Evolutionary conservation across 2,797 vertebrate species (phyloP), one percentile per base, ranked within the genome.

Genomic region (Echiichthys vipera): DNA sequence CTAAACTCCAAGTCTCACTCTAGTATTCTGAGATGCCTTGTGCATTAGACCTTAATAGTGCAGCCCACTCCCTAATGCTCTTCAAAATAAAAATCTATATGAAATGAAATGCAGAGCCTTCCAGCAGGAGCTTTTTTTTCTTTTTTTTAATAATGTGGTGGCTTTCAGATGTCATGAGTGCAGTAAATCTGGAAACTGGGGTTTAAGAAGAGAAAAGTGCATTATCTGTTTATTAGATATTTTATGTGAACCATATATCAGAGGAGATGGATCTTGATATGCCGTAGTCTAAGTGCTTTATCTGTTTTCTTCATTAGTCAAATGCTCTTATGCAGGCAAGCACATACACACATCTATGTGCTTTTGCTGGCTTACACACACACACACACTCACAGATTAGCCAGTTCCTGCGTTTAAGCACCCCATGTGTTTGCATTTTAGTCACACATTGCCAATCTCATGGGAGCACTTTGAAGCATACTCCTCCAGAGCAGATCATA

Each of bases 401-500:
- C 86, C 50, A 89, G 91, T 93, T 94, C 89, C 92, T 92, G 93
- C 78, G 9, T 93, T 93, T 90, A 92, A 91, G 87, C 84, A 74
- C 85, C 90, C 89, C 94, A 95, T 94, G 91, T 95, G 95, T 94
- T 95, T 93, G 92, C 83, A 74, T 94, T 95, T 95, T 93, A 94
- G 91, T 92, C 93, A 90, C 94, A 94, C 93, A 89, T 93, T 93
- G 88, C 78, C 78, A 80, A 85, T 94, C 94, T 92, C 93, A 65
- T 47, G 92, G 89, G 92, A 89, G 88, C 88, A 90, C 91, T 93
- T 92, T 93, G 87, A 92, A 90, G 88, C 91, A 66, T 79, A 84
- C 88, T 93, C 91, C 92, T 92, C 92, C 89, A 84, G 88, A 92
- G 91, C 88, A 84, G 80, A 91, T 93, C 91, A 93, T 95, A 95